Evolutionary conservation across 2,797 vertebrate species (phyloP), one percentile per base, ranked within the genome.

Genomic region (Falco berigora): DNA sequence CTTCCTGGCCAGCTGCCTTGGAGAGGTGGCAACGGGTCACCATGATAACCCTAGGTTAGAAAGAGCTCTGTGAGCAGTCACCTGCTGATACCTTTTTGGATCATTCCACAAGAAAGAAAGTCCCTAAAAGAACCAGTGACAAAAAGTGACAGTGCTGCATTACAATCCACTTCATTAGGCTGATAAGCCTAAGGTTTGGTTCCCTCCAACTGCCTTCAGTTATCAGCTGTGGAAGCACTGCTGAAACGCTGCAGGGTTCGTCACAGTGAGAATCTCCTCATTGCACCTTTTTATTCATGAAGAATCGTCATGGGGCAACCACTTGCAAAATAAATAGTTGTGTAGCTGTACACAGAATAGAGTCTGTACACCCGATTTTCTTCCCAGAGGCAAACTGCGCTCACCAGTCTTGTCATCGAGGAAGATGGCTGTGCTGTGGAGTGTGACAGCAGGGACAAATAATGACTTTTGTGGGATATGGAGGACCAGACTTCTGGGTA

Each of bases 21-120:
- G 10, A 23, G 9, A 23, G 4, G 22, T 9, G 22, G 42, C 18
- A 64, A 69, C 0, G 0, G 28, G 59, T 50, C 32, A 6, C 42
- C 36, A 9, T 4, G 12, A 42, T 44, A 36, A 36, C 21, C 17
- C 44, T 20, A 32, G 49, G 13, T 32, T 47, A 75, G 53, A 44
- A 78, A 67, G 19, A 4, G 36, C 49, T 91, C 21, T 15, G 28
- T 0, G 3, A 56, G 4, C 27, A 87, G 52, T 44, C 32, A 71
- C 19, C n/a, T 2, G 3, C 36, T 53, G 28, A 59, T 38, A 58
- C 11, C 13, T 14, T 44, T 75, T 53, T 64, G 46, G 58, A 34
- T 74, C 44, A 47, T 50, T 59, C 40, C 22, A 2, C 2, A 2
- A 63, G 25, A 50, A 77, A 53, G 3, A 36, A 55, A 52, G 12